Conservation (phyloP, 2,797 vertebrate species). For the Gymnothorax reevesii region DNA sequence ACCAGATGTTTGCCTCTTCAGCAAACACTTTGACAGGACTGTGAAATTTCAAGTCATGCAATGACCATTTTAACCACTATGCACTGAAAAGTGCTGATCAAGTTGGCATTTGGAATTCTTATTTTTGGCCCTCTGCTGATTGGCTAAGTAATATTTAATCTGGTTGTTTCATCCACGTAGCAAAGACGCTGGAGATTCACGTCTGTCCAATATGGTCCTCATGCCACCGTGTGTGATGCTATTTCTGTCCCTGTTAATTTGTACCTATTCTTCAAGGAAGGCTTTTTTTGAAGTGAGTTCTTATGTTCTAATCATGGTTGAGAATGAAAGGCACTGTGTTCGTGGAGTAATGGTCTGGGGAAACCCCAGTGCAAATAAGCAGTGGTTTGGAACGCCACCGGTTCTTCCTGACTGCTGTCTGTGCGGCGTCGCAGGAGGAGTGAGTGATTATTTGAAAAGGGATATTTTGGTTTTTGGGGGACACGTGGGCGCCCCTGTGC, state of each 20-base stretch:
- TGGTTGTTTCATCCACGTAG: slow-evolving; percentile 30
- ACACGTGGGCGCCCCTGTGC: slow-evolving; percentile 55
- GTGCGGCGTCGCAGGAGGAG: slow-evolving; percentile 54
- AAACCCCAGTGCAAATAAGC: slow-evolving; percentile 64
- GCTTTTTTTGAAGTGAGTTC: slow-evolving; percentile 5
- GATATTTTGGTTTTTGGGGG: slow-evolving; percentile 68
- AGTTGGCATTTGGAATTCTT: slow-evolving; percentile 71
- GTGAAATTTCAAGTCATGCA: not conserved
- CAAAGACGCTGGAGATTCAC: not conserved
- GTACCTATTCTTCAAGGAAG: not conserved
- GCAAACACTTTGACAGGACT: too few relatives aligned
- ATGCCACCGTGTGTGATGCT: not conserved
- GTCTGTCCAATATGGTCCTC: not conserved
- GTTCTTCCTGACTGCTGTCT: slow-evolving; percentile 57
- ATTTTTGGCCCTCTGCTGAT: slow-evolving; percentile 68
- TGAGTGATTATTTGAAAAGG: slow-evolving; percentile 67
- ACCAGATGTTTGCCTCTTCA: slow-evolving; percentile 46
- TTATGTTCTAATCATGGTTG: slow-evolving; percentile 47
- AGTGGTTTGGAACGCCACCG: slow-evolving; percentile 64
- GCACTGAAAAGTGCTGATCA: slow-evolving; percentile 64
- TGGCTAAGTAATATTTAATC: slow-evolving; percentile 55
- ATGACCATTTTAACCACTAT: slow-evolving; percentile 52
- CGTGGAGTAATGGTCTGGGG: slow-evolving; percentile 59
- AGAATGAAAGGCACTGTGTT: slow-evolving; percentile 49
- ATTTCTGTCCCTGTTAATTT: not conserved